Base-by-base conservation (phyloP, 2,888 invertebrate species). In the Coleophora deauratella region DNA sequence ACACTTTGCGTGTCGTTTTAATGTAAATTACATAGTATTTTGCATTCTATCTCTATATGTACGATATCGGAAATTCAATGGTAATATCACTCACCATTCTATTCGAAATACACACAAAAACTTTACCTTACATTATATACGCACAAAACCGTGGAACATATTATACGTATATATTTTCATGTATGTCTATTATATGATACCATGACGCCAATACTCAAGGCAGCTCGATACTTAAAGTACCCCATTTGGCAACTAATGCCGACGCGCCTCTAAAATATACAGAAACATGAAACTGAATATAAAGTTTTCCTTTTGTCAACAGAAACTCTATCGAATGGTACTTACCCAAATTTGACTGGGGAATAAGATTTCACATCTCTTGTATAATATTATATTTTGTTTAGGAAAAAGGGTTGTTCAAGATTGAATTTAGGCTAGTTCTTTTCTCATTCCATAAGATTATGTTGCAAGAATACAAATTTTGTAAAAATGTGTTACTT, bases 171-270 rank as follows among this genome's bases (percentile, higher is more conserved):
- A n/a, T n/a, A n/a, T n/a, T n/a, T n/a, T n/a, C n/a, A n/a, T n/a
- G n/a, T n/a, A n/a, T n/a, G 21, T 21, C 21, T 6, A 4, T 6
- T 21, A 21, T 47, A 57, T 53, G 61, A n/a, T n/a, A n/a, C n/a
- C n/a, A n/a, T 54, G 53, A 55, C 63, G 66, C 65, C 70, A 72
- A 65, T 62, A 63, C 57, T 54, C 57, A 61, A 21, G 6, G 65
- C 38, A 45, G 35, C 38, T 38, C 15, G 61, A 72, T 76, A 76
- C 75, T 77, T n/a, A 76, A 75, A 71, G 66, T 60, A 71, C 58
- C 61, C 72, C 65, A 80, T 80, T 82, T 80, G 81, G 81, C 82
- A 81, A 72, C 60, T 59, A 52, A 50, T 49, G 49, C 59, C 56
- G 59, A 57, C 59, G 57, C 56, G 52, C 55, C 47, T 57, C 56